Conservation (phyloP, 2,113 vertebrate genomes). For the Gasterosteus aculeatus region DNA sequence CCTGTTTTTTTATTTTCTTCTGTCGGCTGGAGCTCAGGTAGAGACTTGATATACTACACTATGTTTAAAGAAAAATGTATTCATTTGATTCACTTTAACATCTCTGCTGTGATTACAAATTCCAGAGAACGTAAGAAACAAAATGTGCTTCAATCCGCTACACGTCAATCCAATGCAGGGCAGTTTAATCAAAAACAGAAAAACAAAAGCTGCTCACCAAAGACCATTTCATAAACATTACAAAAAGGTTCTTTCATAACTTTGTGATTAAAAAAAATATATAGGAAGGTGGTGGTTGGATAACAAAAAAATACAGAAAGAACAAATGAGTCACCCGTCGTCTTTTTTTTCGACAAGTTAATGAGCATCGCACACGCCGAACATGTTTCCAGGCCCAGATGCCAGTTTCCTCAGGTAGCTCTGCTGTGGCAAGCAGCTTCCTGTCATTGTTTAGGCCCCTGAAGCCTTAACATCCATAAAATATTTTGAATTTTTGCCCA, state of each 20-base stretch:
- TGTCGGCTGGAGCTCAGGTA: not conserved
- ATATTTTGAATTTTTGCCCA: conserved; percentile 7
- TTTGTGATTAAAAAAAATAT: not conserved
- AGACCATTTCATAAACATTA: not conserved
- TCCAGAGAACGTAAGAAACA: not conserved
- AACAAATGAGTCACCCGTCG: conserved; percentile 42
- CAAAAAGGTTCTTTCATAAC: not conserved
- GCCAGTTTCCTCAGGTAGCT: conserved; percentile 62
- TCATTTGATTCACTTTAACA: not conserved
- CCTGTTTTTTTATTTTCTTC: not conserved
- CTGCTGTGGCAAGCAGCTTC: conserved; percentile 48
- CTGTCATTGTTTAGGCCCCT: conserved; percentile 58
- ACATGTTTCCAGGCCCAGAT: conserved; percentile 30
- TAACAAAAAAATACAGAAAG: conserved; percentile 15
- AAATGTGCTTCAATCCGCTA: not conserved
- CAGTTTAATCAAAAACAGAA: conserved; percentile 22
- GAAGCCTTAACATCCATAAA: not conserved
- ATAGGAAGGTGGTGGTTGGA: not conserved
- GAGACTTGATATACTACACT: not conserved
- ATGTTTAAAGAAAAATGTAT: not conserved
- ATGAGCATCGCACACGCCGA: conserved; percentile 8
- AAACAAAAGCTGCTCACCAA: not conserved
- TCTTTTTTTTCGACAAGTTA: not conserved
- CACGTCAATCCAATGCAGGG: not conserved
- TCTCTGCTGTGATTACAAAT: not conserved